These are phyloP conservation scores for Promerops cafer DNA, from an alignment of 2,113 vertebrate genomes.

Conservation along the genomic window DNA sequence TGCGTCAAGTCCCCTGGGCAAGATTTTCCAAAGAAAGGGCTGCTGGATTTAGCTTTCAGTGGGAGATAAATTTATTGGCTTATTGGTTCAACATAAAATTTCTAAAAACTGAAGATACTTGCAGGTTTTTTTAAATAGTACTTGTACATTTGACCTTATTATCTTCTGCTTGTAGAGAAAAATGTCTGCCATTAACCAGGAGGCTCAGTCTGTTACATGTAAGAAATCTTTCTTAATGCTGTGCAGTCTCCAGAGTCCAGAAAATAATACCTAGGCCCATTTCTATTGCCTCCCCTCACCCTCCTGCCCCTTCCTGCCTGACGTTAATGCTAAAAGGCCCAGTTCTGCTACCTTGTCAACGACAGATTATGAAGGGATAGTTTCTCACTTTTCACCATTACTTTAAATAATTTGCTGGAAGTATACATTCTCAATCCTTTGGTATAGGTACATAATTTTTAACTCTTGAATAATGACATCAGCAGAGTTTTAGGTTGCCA, in stretches of 20 bases:
- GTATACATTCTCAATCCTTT: background rate
- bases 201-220: background rate
- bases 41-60: background rate
- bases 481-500: background rate
- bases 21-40: background rate
- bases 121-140: background rate
- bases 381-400: background rate
- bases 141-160: background rate
- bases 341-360: background rate
- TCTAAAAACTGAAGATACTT: background rate
- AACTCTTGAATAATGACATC: background rate
- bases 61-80: background rate
- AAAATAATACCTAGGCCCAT: background rate
- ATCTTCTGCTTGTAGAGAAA: background rate
- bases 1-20: background rate
- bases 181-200: background rate
- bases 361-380: background rate
- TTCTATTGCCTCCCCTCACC: background rate
- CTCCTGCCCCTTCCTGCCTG: fast-evolving
- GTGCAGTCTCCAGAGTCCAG: background rate
- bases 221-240: background rate
- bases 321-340: background rate
- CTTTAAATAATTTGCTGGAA: background rate
- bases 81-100: background rate
- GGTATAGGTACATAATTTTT: fast-evolving